Percentiles rank a stretch among this genome's conserved stretches.
phyloP scores from a whole-genome alignment of 2,113 vertebrate genomes.

The Hassar affinis region DNA sequence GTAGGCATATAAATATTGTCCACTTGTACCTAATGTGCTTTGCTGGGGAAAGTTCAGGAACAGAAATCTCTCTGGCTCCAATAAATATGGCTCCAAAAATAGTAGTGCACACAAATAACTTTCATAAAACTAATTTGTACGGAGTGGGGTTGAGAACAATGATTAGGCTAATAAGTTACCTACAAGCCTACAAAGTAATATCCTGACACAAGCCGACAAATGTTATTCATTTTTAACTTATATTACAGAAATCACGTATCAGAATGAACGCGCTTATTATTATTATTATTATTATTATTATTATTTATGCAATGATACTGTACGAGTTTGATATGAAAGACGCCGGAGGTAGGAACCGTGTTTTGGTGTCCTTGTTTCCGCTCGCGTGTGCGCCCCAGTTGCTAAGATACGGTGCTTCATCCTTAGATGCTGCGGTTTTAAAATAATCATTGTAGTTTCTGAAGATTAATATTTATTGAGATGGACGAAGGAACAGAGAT shows the following conservation, averaged over 20 bases:
- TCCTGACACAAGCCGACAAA: not conserved
- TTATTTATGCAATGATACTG: too few species aligned
- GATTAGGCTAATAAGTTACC: not conserved
- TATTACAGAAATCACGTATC: not conserved
- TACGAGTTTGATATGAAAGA: not conserved
- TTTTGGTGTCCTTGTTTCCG: conserved; percentile 55
- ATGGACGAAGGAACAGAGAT: conserved; percentile 81
- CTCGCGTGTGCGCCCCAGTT: conserved; percentile 53
- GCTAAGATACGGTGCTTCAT: conserved; percentile 64
- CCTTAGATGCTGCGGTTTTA: conserved; percentile 31
- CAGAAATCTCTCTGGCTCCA: not conserved
- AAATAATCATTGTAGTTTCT: not conserved
- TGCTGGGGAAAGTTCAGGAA: not conserved
- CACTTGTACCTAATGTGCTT: not conserved
- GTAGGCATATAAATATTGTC: not conserved
- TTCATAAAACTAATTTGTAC: not conserved
- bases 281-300: not conserved
- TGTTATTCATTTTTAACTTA: not conserved
- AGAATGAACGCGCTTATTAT: not conserved
- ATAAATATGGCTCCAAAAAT: not conserved
- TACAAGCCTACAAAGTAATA: not conserved
- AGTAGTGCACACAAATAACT: not conserved
- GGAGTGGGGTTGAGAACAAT: not conserved
- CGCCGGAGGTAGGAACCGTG: conserved; percentile 60
- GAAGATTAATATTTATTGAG: conserved; percentile 42